Base-by-base conservation (phyloP, 2,797 vertebrate species). In the Schizothorax lantsangensis region DNA sequence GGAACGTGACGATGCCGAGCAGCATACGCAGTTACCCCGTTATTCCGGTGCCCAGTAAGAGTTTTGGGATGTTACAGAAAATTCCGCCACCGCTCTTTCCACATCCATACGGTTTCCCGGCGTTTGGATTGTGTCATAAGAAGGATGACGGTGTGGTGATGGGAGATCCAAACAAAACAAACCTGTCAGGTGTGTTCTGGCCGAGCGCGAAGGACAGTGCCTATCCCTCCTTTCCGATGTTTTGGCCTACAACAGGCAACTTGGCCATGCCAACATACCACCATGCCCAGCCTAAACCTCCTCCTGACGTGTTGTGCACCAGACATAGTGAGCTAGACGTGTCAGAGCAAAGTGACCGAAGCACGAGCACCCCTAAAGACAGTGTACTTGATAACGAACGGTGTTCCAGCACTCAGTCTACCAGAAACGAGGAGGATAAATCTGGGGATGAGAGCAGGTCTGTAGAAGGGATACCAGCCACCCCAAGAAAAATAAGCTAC, bases 31-130 rank as follows among this genome's bases (percentile, higher is more conserved):
- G 96, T 91, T 98, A 98, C 93, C 98, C 98, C 0, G 96, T 99
- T 64, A 99, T 99, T 88, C 98, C 98, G 0, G 98, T 99, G 83
- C 98, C 98, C 89, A 99, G 98, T 86, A 99, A 99, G 88, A 95
- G 97, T 62, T 99, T 98, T 57, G 97, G 98, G 19, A 96, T 99
- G 95, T 92, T 99, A 88, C 97, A 98, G 66, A 99, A 99, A 92
- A 97, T 98, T 88, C 97, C 98, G 0, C 97, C 97, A 5, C 98
- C 98, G 0, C 97, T 99, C 30, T 98, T 99, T 91, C 98, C 98
- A 0, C 97, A 98, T 14, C 97, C 98, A 0, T 99, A 99, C 88
- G 97, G 97, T 23, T 99, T 99, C 90, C 97, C 97, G 9, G 96
- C 97, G 0, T 99, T 99, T 87, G 97, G 98, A 80, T 94, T 98